Evolutionary conservation across 2,888 invertebrate species (phyloP).

Genomic region (Aphidius colemani): DNA sequence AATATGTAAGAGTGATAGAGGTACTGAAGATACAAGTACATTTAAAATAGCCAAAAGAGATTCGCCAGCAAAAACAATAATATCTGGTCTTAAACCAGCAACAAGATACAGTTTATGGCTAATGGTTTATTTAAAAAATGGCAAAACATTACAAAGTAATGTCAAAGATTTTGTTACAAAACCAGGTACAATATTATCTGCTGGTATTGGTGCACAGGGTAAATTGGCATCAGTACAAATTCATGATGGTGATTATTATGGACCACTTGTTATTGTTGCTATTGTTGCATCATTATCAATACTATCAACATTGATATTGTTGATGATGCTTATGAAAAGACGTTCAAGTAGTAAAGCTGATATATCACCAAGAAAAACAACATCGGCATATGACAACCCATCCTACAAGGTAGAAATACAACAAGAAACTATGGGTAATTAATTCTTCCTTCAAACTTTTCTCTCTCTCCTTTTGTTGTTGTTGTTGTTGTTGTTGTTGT

Average conservation of each 20-base stretch:
- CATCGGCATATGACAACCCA: constrained; percentile 91
- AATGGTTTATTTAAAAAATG: constrained; percentile 87
- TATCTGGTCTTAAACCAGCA: constrained; percentile 75
- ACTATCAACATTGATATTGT: constrained; percentile 77
- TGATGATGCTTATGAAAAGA: constrained; percentile 79
- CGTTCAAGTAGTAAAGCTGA: constrained; percentile 72
- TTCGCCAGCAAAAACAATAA: constrained; percentile 69
- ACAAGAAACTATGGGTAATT: constrained; percentile 87
- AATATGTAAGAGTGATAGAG: constrained; percentile 77
- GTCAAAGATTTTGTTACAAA: constrained; percentile 87
- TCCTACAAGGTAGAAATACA: constrained; percentile 93
- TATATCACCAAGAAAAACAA: constrained; percentile 81
- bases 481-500: too few relatives aligned
- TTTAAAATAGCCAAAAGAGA: constrained; percentile 79
- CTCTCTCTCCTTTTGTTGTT: constrained; percentile 8
- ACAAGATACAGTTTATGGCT: constrained; percentile 87
- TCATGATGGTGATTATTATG: constrained; percentile 79
- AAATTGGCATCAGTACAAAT: constrained; percentile 65
- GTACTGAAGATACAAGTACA: constrained; percentile 73
- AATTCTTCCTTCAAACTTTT: constrained; percentile 28
- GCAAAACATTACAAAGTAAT: constrained; percentile 87
- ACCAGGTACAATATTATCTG: constrained; percentile 65
- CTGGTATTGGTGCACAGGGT: constrained; percentile 64
- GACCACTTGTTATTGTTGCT: constrained; percentile 85
- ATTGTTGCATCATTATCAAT: constrained; percentile 86